A percentile compares a stretch with the other conserved stretches of the same genome.
phyloP scores from a whole-genome alignment of 1,140 invertebrate species.

The Aphelinus atriplicis region DNA sequence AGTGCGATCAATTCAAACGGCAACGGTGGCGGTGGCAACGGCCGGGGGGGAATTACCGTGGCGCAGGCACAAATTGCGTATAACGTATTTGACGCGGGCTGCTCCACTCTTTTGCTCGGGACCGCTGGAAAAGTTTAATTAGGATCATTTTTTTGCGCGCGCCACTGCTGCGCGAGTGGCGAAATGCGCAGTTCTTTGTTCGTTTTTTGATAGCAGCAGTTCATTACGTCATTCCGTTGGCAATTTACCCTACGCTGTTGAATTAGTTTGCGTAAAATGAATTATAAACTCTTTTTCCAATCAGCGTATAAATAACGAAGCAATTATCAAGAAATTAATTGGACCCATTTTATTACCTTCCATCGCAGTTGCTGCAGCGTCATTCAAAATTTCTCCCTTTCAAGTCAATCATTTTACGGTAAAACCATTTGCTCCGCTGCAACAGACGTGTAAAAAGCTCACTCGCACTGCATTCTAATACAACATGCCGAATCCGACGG shows the following conservation, averaged over 20 bases:
- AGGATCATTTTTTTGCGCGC: slow-evolving; percentile 16
- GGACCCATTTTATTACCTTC: no score
- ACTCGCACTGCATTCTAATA: no score
- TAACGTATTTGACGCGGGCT: slow-evolving; percentile 24
- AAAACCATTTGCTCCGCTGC: no score
- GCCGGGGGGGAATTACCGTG: slow-evolving; percentile 20
- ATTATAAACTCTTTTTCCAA: neutral
- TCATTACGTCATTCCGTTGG: slow-evolving; percentile 2
- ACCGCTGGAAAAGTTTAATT: slow-evolving; percentile 7
- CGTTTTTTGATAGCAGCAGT: slow-evolving; percentile 1
- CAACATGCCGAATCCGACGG: no score
- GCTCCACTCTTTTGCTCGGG: neutral
- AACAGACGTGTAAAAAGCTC: no score
- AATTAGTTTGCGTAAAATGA: neutral
- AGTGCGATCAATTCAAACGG: slow-evolving; percentile 39
- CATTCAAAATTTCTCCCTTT: no score
- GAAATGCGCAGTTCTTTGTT: neutral
- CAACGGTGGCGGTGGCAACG: slow-evolving; percentile 4
- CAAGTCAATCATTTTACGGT: no score
- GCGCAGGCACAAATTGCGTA: slow-evolving; percentile 27
- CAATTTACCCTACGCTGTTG: neutral
- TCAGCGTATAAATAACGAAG: neutral
- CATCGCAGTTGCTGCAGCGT: no score
- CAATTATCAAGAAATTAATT: neutral
- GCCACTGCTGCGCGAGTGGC: no score